These are phyloP conservation scores for Harmothoe impar DNA, from an alignment of 2,888 invertebrate genomes.

Conservation along the genomic window DNA sequence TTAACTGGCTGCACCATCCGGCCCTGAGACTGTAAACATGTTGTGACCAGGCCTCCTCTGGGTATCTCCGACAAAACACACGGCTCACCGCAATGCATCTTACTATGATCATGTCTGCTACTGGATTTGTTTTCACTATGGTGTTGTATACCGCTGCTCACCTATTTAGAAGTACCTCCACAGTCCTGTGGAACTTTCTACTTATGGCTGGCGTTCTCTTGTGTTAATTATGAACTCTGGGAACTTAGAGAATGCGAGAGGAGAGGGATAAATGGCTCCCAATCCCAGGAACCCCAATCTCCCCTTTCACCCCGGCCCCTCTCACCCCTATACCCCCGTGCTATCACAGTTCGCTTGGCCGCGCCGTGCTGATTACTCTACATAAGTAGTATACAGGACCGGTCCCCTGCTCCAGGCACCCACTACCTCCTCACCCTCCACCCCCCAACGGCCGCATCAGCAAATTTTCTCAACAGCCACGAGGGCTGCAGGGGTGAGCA, in stretches of 20 bases:
- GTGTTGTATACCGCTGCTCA: no score
- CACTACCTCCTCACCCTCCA: neutral
- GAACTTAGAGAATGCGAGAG: no score
- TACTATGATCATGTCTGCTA: no score
- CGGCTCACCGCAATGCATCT: neutral
- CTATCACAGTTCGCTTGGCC: constrained; percentile 13
- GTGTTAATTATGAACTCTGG: no score
- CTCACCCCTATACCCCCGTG: neutral
- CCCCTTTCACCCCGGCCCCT: neutral
- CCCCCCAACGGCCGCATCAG: neutral
- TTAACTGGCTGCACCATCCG: neutral
- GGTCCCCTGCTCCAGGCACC: neutral
- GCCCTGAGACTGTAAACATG: neutral
- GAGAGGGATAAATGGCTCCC: no score
- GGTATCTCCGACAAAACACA: neutral
- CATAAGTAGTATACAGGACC: neutral
- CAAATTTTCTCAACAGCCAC: neutral
- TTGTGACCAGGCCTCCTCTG: neutral
- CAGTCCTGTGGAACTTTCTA: no score
- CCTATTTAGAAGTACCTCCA: no score
- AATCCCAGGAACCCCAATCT: neutral
- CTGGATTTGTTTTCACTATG: no score
- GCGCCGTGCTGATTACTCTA: neutral
- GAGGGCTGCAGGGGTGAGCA: neutral
- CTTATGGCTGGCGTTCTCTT: no score